phyloP scores from a whole-genome alignment of 1,140 invertebrate genomes.

The Antheraea pernyi region DNA sequence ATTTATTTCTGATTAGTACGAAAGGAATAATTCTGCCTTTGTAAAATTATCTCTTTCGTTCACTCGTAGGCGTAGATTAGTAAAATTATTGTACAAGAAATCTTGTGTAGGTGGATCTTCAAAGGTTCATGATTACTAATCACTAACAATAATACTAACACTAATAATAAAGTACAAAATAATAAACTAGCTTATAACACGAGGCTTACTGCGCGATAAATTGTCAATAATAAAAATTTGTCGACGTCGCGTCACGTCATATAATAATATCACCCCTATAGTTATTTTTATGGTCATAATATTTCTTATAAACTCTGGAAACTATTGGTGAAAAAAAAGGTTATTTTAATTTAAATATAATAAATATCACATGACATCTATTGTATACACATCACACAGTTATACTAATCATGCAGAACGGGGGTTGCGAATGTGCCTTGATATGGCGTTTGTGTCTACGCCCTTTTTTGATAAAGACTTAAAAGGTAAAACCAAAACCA shows the following conservation, averaged over 20 bases:
- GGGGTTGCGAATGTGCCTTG: slow-evolving; percentile 72
- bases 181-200: not conserved
- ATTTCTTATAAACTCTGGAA: not conserved
- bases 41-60: not conserved
- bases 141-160: no score
- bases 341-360: slow-evolving; percentile 1
- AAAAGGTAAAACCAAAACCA: not conserved
- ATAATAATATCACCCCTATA: not conserved
- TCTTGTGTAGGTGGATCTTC: slow-evolving; percentile 1
- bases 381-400: slow-evolving; percentile 40
- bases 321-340: not conserved
- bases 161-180: no score
- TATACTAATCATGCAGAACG: slow-evolving; percentile 71
- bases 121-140: not conserved
- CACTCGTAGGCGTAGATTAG: not conserved
- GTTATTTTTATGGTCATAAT: no score
- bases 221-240: not conserved
- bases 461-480: slow-evolving; percentile 37
- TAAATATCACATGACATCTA: slow-evolving; percentile 10
- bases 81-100: not conserved
- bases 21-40: not conserved
- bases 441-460: slow-evolving; percentile 34
- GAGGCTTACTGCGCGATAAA: not conserved
- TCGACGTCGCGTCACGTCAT: not conserved
- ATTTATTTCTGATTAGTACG: not conserved